Conservation (phyloP, 2,888 invertebrate genomes). For the Omphaloscelis lunosa region DNA sequence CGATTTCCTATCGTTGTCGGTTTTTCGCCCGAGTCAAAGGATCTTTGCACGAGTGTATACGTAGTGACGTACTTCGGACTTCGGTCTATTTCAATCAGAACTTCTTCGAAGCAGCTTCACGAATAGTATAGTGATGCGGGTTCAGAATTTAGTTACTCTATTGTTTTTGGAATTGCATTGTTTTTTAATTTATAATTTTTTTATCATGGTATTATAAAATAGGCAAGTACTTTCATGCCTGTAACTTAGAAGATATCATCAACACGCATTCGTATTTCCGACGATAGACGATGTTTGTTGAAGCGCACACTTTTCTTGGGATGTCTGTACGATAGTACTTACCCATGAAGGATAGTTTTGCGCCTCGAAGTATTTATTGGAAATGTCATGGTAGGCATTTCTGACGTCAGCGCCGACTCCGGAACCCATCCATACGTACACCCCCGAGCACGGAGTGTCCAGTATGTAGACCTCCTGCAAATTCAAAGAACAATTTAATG, state of each 20-base stretch:
- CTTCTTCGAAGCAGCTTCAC: no score
- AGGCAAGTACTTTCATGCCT: neutral
- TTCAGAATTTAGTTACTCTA: no score
- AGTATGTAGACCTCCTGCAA: conserved; percentile 94
- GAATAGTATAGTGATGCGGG: no score
- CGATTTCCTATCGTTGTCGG: no score
- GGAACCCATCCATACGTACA: conserved; percentile 96
- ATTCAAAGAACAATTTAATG: neutral
- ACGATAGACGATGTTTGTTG: neutral
- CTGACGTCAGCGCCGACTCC: conserved; percentile 92
- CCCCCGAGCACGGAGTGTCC: conserved; percentile 94
- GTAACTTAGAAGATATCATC: neutral
- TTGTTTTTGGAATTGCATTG: no score
- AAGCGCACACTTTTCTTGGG: conserved; percentile 56
- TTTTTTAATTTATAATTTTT: no score
- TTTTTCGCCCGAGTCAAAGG: no score
- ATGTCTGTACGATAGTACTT: conserved; percentile 57
- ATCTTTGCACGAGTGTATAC: no score
- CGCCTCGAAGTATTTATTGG: conserved; percentile 91
- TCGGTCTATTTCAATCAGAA: no score
- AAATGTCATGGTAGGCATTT: conserved; percentile 92
- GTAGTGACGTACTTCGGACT: no score
- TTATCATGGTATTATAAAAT: no score
- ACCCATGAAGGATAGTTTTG: conserved; percentile 95
- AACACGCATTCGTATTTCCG: neutral